phyloP scores from a whole-genome alignment of 1,140 invertebrate species.

The Bombus cullumanus region DNA sequence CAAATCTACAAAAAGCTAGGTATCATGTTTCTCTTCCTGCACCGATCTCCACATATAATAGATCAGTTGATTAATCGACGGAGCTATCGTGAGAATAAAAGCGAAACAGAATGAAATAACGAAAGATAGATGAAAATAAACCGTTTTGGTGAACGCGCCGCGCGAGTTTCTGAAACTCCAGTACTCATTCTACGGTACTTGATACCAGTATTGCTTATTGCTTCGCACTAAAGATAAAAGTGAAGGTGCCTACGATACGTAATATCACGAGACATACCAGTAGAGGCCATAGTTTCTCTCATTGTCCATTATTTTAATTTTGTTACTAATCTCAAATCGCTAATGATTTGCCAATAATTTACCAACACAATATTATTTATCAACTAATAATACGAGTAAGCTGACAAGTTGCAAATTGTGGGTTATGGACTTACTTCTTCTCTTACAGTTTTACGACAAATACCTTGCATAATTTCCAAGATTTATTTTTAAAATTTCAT shows the following conservation, averaged over 20 bases:
- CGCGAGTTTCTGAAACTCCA: constrained; percentile 57
- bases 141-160: constrained; percentile 49
- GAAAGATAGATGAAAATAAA: constrained; percentile 8
- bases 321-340: background rate
- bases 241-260: background rate
- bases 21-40: too few relatives aligned
- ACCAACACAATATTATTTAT: too few relatives aligned
- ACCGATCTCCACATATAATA: background rate
- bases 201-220: background rate
- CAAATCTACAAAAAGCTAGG: too few relatives aligned
- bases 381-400: too few relatives aligned
- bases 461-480: too few relatives aligned
- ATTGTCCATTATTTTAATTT: background rate
- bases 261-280: background rate
- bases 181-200: constrained; percentile 54
- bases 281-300: background rate
- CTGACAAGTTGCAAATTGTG: too few relatives aligned
- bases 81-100: constrained; percentile 33
- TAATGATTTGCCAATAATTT: background rate
- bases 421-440: too few relatives aligned
- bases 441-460: too few relatives aligned
- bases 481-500: too few relatives aligned
- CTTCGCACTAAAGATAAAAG: background rate
- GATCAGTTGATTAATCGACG: constrained; percentile 50
- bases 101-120: constrained; percentile 28